Conservation (phyloP, 2,888 invertebrate genomes). For the Acholoe squamosa region DNA sequence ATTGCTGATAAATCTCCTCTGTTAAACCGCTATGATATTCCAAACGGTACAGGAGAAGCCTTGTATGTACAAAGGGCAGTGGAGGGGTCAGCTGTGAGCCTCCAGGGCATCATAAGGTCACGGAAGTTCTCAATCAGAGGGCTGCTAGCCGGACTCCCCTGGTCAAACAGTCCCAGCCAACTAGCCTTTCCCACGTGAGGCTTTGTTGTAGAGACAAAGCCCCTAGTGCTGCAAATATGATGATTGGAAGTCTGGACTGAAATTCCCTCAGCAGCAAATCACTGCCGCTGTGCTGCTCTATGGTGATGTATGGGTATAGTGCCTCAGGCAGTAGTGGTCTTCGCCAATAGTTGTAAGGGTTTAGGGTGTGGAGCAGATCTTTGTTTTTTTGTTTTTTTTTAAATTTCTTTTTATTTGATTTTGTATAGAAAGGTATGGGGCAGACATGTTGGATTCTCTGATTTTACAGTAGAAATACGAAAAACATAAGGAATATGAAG, state of each 20-base stretch:
- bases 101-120: slow-evolving; percentile 8
- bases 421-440: too few species aligned
- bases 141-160: neutral
- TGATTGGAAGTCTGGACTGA: neutral
- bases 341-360: neutral
- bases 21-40: too few species aligned
- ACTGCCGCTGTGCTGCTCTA: neutral
- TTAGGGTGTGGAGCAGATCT: slow-evolving; percentile 1
- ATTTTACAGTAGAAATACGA: too few species aligned
- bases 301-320: neutral
- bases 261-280: neutral
- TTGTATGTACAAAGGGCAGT: too few species aligned
- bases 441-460: too few species aligned
- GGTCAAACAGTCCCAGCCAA: neutral
- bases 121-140: neutral
- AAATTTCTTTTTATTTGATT: too few species aligned
- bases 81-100: neutral
- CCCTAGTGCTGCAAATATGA: neutral
- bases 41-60: too few species aligned
- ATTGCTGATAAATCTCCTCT: too few species aligned
- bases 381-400: neutral
- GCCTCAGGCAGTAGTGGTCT: neutral
- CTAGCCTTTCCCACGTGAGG: slow-evolving; percentile 22
- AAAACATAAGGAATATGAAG: too few species aligned
- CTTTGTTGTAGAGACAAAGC: slow-evolving; percentile 10